Evolutionary conservation across 2,888 invertebrate genomes (phyloP), one percentile per base, ranked within the genome.

Genomic region (Chaetoderma sp.): DNA sequence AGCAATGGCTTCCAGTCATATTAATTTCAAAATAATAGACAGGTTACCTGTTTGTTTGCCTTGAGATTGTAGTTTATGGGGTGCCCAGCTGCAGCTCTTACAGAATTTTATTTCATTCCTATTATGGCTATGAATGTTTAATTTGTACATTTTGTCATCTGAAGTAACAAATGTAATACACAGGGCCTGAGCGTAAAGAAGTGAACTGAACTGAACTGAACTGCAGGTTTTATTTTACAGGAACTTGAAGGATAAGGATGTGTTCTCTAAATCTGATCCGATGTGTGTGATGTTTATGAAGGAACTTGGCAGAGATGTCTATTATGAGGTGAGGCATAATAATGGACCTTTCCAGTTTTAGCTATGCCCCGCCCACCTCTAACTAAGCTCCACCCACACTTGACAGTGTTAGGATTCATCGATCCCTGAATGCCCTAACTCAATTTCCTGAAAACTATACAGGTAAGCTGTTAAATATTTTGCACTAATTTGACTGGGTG

Each of bases 211-310:
- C 16, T 36, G n/a, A 10, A 36, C 16, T 36, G n/a, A 36, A 10
- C 16, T 58, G 32, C 6, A 39, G 18, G 39, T 23, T 55, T 71
- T 70, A 68, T 61, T 63, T 79, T 82, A 33, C 78, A 89, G 89
- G 66, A 86, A 88, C 67, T 75, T 90, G 21, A 71, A 81, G 58
- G 88, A 89, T 70, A 84, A 83, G 71, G 90, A 90, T 83, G 79
- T 88, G 1, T 82, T 89, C 61, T 89, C 89, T 0, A 90, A 90
- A 77, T 89, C 89, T 23, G 90, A 90, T 76, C 90, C 90, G 1
- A 85, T 89, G 83, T 88, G 88, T 79, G 84, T 87, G n/a, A 66
- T 83, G 28, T 82, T 74, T 60, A 76, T 78, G 32, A 76, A 76
- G 60, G 81, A 87, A 75, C 61, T 70, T 10, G 71, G 66, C 56